Percentiles rank a stretch among this genome's conserved stretches.
Evolutionary conservation across 37 sponge, comb jelly and placozoan species (phyloP).

Genomic region (Ephydatia muelleri): DNA sequence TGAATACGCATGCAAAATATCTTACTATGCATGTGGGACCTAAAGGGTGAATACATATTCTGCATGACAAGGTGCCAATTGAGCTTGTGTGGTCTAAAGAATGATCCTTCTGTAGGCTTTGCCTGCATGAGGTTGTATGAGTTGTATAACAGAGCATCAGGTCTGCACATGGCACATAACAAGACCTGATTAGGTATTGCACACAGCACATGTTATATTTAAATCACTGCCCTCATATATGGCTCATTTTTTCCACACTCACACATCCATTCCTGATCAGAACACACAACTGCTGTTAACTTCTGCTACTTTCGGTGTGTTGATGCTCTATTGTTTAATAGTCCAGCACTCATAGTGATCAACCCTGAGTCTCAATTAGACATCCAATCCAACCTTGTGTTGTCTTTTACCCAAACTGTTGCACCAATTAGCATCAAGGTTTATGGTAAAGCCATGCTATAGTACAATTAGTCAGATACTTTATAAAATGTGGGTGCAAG

Average conservation of each 20-base stretch:
- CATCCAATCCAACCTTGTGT: not conserved
- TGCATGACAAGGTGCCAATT: too few species aligned
- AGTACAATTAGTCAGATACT: not conserved
- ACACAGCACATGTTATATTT: not conserved
- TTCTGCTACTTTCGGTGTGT: constrained; percentile 51
- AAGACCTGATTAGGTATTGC: not conserved
- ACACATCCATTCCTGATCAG: not conserved
- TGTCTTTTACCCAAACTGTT: not conserved
- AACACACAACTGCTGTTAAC: not conserved
- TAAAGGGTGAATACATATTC: too few species aligned
- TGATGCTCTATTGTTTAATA: not conserved
- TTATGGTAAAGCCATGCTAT: too few species aligned
- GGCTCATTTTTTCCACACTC: not conserved
- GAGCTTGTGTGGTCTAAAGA: too few species aligned
- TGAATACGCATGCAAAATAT: too few species aligned
- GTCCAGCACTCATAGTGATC: not conserved
- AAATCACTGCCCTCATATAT: not conserved
- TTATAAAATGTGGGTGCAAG: too few species aligned
- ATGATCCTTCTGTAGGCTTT: too few species aligned
- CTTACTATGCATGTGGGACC: too few species aligned
- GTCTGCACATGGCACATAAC: too few species aligned
- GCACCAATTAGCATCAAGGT: not conserved
- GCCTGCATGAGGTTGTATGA: constrained; percentile 38
- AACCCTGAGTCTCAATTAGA: not conserved
- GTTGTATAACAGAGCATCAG: too few species aligned